These are phyloP conservation scores for Chamaea fasciata DNA, from an alignment of 2,113 vertebrate genomes.

Conservation along the genomic window DNA sequence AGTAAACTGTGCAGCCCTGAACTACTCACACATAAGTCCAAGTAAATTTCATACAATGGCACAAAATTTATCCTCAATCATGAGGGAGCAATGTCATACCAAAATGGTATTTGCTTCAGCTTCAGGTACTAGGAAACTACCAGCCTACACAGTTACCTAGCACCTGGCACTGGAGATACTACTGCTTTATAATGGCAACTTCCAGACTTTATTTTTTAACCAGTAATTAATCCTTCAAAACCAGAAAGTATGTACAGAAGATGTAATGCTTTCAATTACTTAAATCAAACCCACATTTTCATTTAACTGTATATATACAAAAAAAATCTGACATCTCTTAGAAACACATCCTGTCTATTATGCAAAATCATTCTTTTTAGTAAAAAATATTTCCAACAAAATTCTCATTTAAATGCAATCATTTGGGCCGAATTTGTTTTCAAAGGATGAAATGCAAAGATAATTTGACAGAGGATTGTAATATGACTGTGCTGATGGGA, in stretches of 20 bases:
- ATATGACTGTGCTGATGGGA: not conserved
- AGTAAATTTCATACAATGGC: not conserved
- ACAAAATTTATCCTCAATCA: not conserved
- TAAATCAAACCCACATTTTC: not conserved
- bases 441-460: not conserved
- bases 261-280: not conserved
- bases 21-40: not conserved
- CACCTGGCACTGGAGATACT: not conserved
- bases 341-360: not conserved
- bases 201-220: not conserved
- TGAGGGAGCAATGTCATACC: fast-evolving
- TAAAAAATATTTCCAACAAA: not conserved
- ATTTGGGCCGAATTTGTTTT: not conserved
- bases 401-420: not conserved
- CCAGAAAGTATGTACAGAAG: not conserved
- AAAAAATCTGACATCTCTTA: not conserved
- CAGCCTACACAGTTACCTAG: not conserved
- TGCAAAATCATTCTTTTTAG: not conserved
- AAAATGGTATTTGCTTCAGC: not conserved
- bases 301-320: not conserved
- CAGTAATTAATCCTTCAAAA: not conserved
- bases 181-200: not conserved
- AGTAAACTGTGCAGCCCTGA: not conserved
- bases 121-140: not conserved
- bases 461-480: not conserved